Evolutionary conservation across 2,113 vertebrate genomes (phyloP).

Genomic region (Capricornis sumatraensis): DNA sequence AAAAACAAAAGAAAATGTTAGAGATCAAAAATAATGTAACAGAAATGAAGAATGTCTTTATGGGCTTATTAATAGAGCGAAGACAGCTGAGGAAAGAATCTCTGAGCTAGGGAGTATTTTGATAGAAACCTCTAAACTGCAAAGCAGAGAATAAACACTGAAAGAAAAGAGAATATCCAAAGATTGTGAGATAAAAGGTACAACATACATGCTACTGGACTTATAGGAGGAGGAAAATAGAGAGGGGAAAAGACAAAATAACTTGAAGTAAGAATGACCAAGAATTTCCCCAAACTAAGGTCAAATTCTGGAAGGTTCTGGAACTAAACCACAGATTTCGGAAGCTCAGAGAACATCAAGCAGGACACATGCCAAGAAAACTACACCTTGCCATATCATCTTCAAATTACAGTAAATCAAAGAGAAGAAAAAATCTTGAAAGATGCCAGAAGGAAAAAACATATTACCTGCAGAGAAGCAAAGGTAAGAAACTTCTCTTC

Average conservation of each 20-base stretch:
- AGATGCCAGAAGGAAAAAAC: neutral
- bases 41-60: neutral
- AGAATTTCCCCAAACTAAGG: neutral
- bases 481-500: neutral
- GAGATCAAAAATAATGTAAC: neutral
- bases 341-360: neutral
- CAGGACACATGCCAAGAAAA: neutral
- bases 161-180: neutral
- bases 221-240: neutral
- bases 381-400: neutral
- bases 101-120: neutral
- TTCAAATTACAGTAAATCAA: neutral
- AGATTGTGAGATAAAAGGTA: neutral
- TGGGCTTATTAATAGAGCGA: neutral
- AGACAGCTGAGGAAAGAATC: neutral
- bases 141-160: neutral
- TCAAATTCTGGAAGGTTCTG: neutral
- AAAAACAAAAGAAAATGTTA: neutral
- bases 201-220: neutral
- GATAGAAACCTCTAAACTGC: neutral
- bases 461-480: neutral
- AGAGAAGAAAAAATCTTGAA: neutral
- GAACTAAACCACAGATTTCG: neutral
- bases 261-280: neutral
- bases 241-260: neutral